Evolutionary conservation across 2,888 invertebrate species (phyloP).

Genomic region (Drosophila kuntzei): DNA sequence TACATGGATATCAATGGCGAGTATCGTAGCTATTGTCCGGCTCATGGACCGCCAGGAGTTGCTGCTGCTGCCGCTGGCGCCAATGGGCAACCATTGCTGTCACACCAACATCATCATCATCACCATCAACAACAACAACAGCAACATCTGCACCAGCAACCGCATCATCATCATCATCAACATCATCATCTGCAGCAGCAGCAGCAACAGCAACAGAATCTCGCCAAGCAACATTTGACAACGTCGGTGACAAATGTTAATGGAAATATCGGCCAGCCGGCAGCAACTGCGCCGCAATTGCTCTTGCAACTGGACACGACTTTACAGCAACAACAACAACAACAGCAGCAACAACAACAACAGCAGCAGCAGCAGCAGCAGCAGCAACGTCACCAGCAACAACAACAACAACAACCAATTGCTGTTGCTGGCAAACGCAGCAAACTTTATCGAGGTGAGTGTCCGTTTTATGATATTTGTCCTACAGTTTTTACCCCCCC

Average conservation of each 20-base stretch:
- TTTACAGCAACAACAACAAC: constrained; percentile 85
- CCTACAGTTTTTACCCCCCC: constrained; percentile 53
- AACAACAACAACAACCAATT: constrained; percentile 87
- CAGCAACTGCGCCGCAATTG: constrained; percentile 86
- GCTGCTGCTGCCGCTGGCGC: constrained; percentile 59
- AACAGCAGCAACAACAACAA: constrained; percentile 74
- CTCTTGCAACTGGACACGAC: constrained; percentile 91
- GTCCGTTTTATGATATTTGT: constrained; percentile 79
- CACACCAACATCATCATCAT: constrained; percentile 36
- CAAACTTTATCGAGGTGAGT: constrained; percentile 91
- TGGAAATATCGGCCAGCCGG: constrained; percentile 67
- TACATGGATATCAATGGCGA: constrained; percentile 88
- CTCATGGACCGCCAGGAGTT: constrained; percentile 83
- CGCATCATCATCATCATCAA: constrained; percentile 40
- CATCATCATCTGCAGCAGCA: constrained; percentile 37
- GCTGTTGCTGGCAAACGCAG: constrained; percentile 89
- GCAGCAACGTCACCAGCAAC: constrained; percentile 86
- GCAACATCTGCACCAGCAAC: constrained; percentile 31
- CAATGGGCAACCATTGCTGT: constrained; percentile 45
- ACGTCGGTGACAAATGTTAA: constrained; percentile 69
- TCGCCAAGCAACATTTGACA: constrained; percentile 60
- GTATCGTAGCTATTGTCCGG: constrained; percentile 86
- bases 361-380: constrained; percentile 73
- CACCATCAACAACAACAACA: constrained; percentile 43
- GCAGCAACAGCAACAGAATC: constrained; percentile 37